These are phyloP conservation scores for Muscicapa comitata DNA, from an alignment of 2,797 vertebrate species.

Conservation along the genomic window DNA sequence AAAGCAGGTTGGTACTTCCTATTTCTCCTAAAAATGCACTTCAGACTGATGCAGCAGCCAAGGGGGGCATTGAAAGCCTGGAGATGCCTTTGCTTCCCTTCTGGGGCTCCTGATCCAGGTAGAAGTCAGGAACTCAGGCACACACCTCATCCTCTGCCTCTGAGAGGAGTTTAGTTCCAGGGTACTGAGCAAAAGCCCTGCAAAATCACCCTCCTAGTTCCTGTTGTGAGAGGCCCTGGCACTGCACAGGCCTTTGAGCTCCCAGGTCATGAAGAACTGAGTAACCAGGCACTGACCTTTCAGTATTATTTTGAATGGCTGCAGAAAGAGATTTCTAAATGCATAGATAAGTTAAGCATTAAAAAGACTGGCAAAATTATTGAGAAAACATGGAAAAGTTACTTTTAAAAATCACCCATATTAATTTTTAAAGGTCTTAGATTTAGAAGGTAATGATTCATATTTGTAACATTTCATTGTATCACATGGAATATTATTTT, in stretches of 20 bases:
- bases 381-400: not conserved
- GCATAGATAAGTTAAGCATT: not conserved
- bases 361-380: not conserved
- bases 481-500: not conserved
- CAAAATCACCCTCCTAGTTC: fast-evolving
- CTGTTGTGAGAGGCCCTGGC: not conserved
- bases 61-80: not conserved
- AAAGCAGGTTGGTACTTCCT: constrained; percentile 5
- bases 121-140: not conserved
- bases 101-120: not conserved
- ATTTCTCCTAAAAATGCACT: not conserved
- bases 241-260: not conserved
- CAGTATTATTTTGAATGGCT: not conserved
- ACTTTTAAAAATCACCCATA: not conserved
- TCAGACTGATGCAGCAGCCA: not conserved
- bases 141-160: not conserved
- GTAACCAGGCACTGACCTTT: not conserved
- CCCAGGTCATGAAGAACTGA: not conserved
- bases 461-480: constrained; percentile 1
- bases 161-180: not conserved
- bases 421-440: not conserved
- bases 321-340: not conserved
- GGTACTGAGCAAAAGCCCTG: not conserved
- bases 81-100: not conserved
- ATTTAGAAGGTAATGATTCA: constrained; percentile 28